Base-by-base conservation (phyloP, 2,888 invertebrate species). In the Nomada lathburiana region DNA sequence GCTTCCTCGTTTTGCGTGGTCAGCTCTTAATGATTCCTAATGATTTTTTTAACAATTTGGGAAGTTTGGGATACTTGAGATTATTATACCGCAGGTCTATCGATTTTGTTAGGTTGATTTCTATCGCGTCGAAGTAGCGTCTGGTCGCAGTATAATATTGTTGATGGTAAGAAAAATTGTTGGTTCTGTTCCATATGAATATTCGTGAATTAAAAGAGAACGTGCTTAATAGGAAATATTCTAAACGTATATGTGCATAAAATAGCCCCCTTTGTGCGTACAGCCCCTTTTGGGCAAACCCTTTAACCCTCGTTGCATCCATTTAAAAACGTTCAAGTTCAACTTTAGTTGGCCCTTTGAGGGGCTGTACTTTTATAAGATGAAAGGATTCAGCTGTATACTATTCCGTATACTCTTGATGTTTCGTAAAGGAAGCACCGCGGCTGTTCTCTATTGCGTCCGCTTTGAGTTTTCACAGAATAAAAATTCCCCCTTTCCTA, bases 341-440 rank as follows among this genome's bases (percentile, higher is more conserved):
- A 65, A 53, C 65, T 76, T 72, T 72, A 72, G 72, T 76, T 76
- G 72, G 68, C 63, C 57, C 78, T 74, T 75, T 69, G 63, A 78
- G 42, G 55, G 13, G 13, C 20, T 5, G 23, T 47, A 50, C 36
- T 42, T 75, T 62, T 75, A 42, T 50, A 76, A 20, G 62, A 3
- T 50, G 55, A 57, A 75, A 62, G 42, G 60, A 68, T 67, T 75
- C 52, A 52, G 44, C 65, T 73, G 73, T 68, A 47, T 63, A 36
- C 62, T 26, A 13, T 26, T 36, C n/a, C 18, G 47, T 16, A 9
- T 23, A 57, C 63, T 50, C 67, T 76, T 55, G 62, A 78, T 63
- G 62, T 63, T 75, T 63, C 20, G 53, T 36, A 60, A 74, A 77
- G 77, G 53, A 74, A 65, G 44, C 59, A 64, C 59, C 64, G 7